These are phyloP conservation scores for Caprella mutica DNA, from an alignment of 2,888 invertebrate species.

Conservation along the genomic window DNA sequence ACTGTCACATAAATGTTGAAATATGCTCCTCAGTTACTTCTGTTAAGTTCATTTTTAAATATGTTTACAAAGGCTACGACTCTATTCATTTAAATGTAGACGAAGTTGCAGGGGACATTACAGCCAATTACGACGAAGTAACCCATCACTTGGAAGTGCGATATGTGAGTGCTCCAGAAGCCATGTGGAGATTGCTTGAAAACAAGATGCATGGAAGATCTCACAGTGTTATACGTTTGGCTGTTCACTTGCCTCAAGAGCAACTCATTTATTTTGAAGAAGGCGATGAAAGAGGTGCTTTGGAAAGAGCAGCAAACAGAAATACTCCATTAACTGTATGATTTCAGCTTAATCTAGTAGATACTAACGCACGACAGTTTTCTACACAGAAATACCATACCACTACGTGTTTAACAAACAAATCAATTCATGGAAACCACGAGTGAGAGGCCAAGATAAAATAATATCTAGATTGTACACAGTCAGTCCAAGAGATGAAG, in stretches of 20 bases:
- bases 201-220: constrained; percentile 36
- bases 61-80: neutral
- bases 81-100: constrained; percentile 4
- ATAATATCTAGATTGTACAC: no score
- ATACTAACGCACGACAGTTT: constrained; percentile 14
- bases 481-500: no score
- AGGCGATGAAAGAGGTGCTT: neutral
- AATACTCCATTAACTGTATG: no score
- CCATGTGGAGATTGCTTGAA: constrained; percentile 35
- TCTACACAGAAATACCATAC: constrained; percentile 15
- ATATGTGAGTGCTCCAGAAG: constrained; percentile 29
- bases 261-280: constrained; percentile 32
- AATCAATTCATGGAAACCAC: neutral
- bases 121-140: neutral
- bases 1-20: neutral
- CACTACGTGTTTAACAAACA: constrained; percentile 10
- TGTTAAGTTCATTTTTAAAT: constrained; percentile 3
- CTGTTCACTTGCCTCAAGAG: constrained; percentile 35
- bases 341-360: constrained; percentile 31
- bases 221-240: constrained; percentile 34
- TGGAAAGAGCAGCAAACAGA: neutral
- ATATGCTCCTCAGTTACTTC: neutral
- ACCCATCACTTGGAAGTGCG: neutral
- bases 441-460: no score
- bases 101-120: constrained; percentile 14